A percentile compares a stretch with the other conserved stretches of the same genome.
These are phyloP conservation scores for Cacoxenus indagator DNA, from an alignment of 2,888 invertebrate species.

Conservation along the genomic window DNA sequence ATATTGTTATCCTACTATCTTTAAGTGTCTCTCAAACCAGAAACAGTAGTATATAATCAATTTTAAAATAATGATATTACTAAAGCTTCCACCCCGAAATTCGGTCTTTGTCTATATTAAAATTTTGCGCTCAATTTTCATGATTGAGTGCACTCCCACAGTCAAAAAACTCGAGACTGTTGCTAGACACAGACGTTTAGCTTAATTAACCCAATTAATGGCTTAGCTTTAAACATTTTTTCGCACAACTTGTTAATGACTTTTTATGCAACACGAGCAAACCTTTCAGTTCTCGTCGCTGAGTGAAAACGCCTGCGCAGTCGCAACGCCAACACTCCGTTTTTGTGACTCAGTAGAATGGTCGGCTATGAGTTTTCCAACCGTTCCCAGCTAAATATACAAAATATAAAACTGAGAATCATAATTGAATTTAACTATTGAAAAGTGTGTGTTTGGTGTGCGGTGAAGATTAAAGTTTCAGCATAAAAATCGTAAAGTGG, in stretches of 20 bases:
- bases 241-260: not conserved
- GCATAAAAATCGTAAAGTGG: constrained; percentile 46
- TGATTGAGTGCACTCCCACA: too few relatives aligned
- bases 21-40: too few relatives aligned
- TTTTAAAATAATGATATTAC: too few relatives aligned
- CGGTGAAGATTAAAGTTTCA: not conserved
- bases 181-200: not conserved
- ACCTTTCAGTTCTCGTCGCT: not conserved
- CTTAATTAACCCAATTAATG: not conserved
- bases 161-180: not conserved
- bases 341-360: not conserved
- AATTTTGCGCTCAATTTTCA: too few relatives aligned
- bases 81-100: too few relatives aligned
- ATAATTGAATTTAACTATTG: constrained; percentile 7
- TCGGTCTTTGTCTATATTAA: too few relatives aligned
- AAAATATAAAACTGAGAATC: not conserved
- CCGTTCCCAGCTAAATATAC: not conserved
- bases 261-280: not conserved
- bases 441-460: not conserved
- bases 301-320: not conserved
- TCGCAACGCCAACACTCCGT: not conserved
- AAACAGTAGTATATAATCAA: too few relatives aligned
- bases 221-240: not conserved
- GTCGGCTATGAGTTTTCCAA: not conserved
- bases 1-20: too few relatives aligned